Evolutionary conservation across 2,888 invertebrate genomes (phyloP).

Genomic region (Gnatocerus cornutus): DNA sequence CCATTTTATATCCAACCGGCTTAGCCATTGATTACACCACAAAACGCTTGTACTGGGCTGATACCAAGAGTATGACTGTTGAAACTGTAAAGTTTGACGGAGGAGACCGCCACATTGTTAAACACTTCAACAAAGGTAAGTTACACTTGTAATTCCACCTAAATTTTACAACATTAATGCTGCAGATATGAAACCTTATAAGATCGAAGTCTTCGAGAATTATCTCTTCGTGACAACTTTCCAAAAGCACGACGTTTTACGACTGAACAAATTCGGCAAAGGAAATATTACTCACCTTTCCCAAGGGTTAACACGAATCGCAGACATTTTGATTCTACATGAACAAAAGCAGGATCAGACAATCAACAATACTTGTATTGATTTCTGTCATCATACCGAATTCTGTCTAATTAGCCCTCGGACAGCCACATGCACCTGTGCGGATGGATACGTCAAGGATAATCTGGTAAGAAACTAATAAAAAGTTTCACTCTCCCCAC

Average conservation of each 20-base stretch:
- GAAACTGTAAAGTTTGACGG: constrained; percentile 83
- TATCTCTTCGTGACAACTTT: constrained; percentile 79
- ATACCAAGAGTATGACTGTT: constrained; percentile 83
- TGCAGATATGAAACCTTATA: constrained; percentile 78
- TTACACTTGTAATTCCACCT: no score
- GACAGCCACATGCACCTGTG: constrained; percentile 67
- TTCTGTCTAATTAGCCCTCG: constrained; percentile 72
- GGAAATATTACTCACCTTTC: constrained; percentile 75
- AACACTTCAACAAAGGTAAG: constrained; percentile 73
- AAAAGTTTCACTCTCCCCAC: no score
- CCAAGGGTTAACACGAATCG: constrained; percentile 74
- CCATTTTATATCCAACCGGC: constrained; percentile 83
- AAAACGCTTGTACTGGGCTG: constrained; percentile 87
- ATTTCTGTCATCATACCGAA: constrained; percentile 77
- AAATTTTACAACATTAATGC: no score
- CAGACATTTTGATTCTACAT: constrained; percentile 80
- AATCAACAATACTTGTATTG: constrained; percentile 76
- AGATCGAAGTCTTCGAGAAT: constrained; percentile 84
- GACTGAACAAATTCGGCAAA: constrained; percentile 79
- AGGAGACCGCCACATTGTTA: constrained; percentile 76
- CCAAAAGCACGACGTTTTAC: constrained; percentile 76
- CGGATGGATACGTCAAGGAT: constrained; percentile 68
- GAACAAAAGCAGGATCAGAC: constrained; percentile 77
- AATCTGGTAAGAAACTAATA: constrained; percentile 62
- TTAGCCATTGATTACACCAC: constrained; percentile 84